Percentiles rank a stretch among this genome's conserved stretches.
Evolutionary conservation across 2,113 vertebrate species (phyloP).

Genomic region (Hemibagrus wyckioides): DNA sequence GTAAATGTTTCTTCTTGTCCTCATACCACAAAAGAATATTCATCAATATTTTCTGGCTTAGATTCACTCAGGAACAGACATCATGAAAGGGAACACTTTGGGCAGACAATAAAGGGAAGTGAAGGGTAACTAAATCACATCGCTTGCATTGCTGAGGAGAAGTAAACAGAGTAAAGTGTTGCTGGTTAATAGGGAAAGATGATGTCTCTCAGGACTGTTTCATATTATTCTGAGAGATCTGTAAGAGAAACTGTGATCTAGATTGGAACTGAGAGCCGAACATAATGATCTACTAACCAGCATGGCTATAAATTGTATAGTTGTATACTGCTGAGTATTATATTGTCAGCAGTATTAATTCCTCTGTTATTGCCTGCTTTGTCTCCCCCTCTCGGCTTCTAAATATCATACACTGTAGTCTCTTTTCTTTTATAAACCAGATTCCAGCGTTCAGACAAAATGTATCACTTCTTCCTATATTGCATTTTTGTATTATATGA

Average conservation of each 20-base stretch:
- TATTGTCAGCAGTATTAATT: background rate
- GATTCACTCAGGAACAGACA: background rate
- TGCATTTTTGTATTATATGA: background rate
- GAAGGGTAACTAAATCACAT: background rate
- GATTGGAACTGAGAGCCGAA: background rate
- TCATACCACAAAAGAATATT: background rate
- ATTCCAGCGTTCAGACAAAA: background rate
- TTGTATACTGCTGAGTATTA: background rate
- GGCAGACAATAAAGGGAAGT: background rate
- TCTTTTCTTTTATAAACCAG: constrained; percentile 3
- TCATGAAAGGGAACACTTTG: background rate
- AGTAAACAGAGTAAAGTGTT: constrained; percentile 11
- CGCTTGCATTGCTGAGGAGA: background rate
- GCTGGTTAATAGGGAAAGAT: background rate
- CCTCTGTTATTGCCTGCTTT: constrained; percentile 18
- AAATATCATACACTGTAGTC: background rate
- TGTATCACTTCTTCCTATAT: background rate
- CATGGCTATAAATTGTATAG: background rate
- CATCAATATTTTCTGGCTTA: background rate
- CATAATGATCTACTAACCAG: background rate
- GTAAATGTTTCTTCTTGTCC: background rate
- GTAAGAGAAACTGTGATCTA: background rate
- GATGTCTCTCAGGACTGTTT: background rate
- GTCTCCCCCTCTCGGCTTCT: constrained; percentile 36
- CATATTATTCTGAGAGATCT: background rate